Percentiles rank a stretch among this genome's conserved stretches.
Evolutionary conservation across 2,888 invertebrate genomes (phyloP).

Genomic region (Nebria salina): DNA sequence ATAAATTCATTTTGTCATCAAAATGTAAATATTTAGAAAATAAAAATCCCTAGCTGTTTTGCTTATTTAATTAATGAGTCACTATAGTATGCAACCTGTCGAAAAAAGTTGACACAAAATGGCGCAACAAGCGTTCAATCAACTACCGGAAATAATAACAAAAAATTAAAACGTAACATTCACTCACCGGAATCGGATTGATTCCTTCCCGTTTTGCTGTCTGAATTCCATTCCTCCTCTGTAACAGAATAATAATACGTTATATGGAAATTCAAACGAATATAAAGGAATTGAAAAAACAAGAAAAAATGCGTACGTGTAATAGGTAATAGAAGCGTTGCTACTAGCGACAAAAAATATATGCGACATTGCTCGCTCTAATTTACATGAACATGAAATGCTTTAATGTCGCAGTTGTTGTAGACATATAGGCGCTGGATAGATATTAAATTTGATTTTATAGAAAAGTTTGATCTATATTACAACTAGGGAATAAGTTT

Average conservation of each 20-base stretch:
- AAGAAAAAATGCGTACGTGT: background rate
- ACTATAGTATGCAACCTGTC: background rate
- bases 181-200: conserved; percentile 61
- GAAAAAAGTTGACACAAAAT: conserved; percentile 15
- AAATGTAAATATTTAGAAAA: too few relatives aligned
- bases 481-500: too few relatives aligned
- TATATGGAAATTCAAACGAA: conserved; percentile 14
- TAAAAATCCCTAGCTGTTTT: too few relatives aligned
- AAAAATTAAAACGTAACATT: conserved; percentile 22
- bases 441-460: too few relatives aligned
- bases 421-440: too few relatives aligned
- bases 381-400: background rate
- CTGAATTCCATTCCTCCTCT: conserved; percentile 73
- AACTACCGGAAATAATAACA: conserved; percentile 15
- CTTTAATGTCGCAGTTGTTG: too few relatives aligned
- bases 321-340: too few relatives aligned
- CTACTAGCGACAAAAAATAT: background rate
- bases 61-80: too few relatives aligned
- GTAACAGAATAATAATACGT: conserved; percentile 57
- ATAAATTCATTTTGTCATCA: too few relatives aligned
- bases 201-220: conserved; percentile 65
- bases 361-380: conserved; percentile 2
- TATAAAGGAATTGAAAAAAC: conserved; percentile 4
- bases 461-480: too few relatives aligned
- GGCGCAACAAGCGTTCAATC: conserved; percentile 25